Percentiles rank a stretch among this genome's conserved stretches.
Conservation (phyloP, 2,797 vertebrate genomes). For the Sebastes miniatus region DNA sequence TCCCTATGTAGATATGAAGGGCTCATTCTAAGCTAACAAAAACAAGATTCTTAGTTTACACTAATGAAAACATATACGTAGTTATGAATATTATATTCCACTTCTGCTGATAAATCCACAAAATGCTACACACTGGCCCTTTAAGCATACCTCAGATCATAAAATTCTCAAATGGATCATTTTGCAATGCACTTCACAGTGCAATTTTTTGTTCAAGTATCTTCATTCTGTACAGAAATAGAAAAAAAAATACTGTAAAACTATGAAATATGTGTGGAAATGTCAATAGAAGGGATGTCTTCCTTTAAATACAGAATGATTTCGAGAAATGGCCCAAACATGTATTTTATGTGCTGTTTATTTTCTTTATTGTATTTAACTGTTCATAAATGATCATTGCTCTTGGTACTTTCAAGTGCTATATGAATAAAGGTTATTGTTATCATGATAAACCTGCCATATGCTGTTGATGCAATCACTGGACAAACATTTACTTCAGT, state of each 20-base stretch:
- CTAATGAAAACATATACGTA: too few relatives aligned
- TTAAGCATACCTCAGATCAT: neutral
- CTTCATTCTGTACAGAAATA: neutral
- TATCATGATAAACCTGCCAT: neutral
- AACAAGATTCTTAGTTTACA: too few relatives aligned
- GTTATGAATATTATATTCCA: too few relatives aligned
- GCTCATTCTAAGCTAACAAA: too few relatives aligned
- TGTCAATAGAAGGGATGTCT: neutral
- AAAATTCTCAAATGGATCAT: neutral
- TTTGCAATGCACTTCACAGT: neutral
- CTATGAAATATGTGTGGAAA: neutral
- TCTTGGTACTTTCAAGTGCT: neutral
- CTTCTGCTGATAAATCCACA: too few relatives aligned
- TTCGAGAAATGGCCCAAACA: neutral
- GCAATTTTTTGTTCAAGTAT: too few relatives aligned
- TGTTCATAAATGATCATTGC: neutral
- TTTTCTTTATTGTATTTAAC: neutral
- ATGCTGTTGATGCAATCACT: neutral
- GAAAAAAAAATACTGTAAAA: neutral
- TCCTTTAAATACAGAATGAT: neutral
- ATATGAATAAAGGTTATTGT: neutral
- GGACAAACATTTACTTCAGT: neutral
- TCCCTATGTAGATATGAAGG: too few relatives aligned
- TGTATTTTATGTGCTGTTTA: neutral
- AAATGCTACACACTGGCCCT: too few relatives aligned